These are phyloP conservation scores for Oxycera nigricornis DNA, from an alignment of 2,888 invertebrate genomes.

Conservation along the genomic window DNA sequence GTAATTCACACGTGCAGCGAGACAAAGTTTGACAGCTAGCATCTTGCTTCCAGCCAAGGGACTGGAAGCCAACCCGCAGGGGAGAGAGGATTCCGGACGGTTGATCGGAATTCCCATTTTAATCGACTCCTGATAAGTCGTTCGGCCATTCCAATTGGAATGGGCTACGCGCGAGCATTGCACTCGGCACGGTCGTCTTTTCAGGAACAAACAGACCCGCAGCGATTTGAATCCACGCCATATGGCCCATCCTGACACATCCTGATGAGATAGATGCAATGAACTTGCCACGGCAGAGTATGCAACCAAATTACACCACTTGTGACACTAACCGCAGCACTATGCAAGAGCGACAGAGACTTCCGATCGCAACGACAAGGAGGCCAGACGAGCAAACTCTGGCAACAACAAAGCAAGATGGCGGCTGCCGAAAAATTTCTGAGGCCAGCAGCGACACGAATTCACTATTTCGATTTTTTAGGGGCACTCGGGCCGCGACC, in stretches of 20 bases:
- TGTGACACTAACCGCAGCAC: background rate
- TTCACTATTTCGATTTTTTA: conserved; percentile 20
- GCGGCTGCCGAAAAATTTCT: conserved; percentile 55
- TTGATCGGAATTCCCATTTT: background rate
- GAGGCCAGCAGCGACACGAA: conserved; percentile 45
- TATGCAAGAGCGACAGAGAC: conserved; percentile 2
- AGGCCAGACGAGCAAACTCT: background rate
- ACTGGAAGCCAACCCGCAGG: conserved; percentile 38
- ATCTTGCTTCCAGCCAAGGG: too few relatives aligned
- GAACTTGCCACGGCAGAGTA: background rate
- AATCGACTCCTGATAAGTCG: too few relatives aligned
- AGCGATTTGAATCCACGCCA: too few relatives aligned
- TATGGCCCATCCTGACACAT: too few relatives aligned
- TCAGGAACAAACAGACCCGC: too few relatives aligned
- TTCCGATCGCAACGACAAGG: background rate
- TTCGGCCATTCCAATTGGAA: conserved; percentile 22
- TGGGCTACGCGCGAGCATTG: conserved; percentile 19
- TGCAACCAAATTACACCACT: conserved; percentile 27
- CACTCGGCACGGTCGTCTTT: conserved; percentile 16
- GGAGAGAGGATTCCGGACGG: background rate
- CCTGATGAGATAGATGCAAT: too few relatives aligned
- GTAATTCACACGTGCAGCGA: conserved; percentile 19
- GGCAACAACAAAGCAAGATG: conserved; percentile 54
- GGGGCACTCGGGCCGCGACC: background rate
- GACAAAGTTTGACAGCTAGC: too few relatives aligned